Evolutionary conservation across 2,797 vertebrate species (phyloP), one percentile per base, ranked within the genome.

Genomic region (Neostethus bicornis): DNA sequence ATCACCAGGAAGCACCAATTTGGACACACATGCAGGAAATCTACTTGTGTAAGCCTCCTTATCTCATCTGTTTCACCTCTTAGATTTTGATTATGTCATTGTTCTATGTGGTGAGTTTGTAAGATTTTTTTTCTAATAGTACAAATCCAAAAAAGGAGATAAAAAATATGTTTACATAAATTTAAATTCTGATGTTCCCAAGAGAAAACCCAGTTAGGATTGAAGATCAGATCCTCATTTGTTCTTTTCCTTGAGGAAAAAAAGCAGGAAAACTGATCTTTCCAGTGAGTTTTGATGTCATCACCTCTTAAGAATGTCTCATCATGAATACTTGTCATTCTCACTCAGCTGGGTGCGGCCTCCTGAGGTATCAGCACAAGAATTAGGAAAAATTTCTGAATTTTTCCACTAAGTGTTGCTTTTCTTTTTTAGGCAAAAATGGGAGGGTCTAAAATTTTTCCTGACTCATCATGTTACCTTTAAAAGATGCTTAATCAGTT

Each of bases 401-500:
- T 48, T 0, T 39, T 82, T 76, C 79, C 73, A 58, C 56, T 54
- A 14, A 14, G 25, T 44, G 32, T 39, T 26, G 47, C 46, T 53
- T 59, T 45, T 45, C 51, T 43, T 51, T 23, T 45, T 16, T 23
- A 71, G 71, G 64, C 17, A 24, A 5, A 3, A 3, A 34, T 58
- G 71, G 85, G 86, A n/a, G 71, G 80, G 25, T 68, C 84, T 58
- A 64, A 83, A 85, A 84, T 48, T 82, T 86, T 85, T 85, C 86
- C 81, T 23, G 52, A 41, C 54, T 45, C 31, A 20, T 59, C 44
- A 45, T 49, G 39, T 44, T 67, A 76, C 37, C 23, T 32, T 50
- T 54, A 42, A n/a, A 19, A 17, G 26, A 61, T 71, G 70, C 51
- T 17, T 70, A 48, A 47, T 51, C 70, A 9, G 28, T 11, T 13